Evolutionary conservation across 2,888 invertebrate species (phyloP).

Genomic region (Platycheirus albimanus): DNA sequence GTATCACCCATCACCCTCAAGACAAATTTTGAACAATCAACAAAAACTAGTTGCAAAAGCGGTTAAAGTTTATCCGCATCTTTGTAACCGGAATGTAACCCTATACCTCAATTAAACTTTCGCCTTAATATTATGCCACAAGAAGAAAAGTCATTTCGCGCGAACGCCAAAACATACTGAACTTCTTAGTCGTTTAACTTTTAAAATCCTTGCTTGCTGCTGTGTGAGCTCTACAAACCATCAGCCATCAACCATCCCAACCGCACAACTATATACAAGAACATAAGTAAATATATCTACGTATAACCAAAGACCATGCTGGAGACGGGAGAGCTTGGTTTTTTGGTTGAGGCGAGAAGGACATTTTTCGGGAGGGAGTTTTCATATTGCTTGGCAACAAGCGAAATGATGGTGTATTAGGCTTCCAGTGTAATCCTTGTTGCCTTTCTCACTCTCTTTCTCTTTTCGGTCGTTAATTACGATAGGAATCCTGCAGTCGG

Average conservation of each 20-base stretch:
- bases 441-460: conserved; percentile 1
- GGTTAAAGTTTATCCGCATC: conserved; percentile 41
- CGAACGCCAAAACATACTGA: conserved; percentile 59
- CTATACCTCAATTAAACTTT: conserved; percentile 65
- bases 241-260: neutral
- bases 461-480: conserved; percentile 64
- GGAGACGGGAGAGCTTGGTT: no score
- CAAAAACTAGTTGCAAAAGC: conserved; percentile 16
- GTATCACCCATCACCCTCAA: conserved; percentile 5
- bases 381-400: conserved; percentile 45
- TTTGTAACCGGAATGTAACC: conserved; percentile 64
- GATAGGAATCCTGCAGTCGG: conserved; percentile 62
- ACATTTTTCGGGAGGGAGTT: neutral
- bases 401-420: conserved; percentile 32
- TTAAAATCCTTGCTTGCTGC: conserved; percentile 54
- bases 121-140: conserved; percentile 37
- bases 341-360: neutral
- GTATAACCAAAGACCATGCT: conserved; percentile 1
- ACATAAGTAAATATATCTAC: no score
- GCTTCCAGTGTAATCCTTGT: conserved; percentile 31
- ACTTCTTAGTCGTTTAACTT: conserved; percentile 63
- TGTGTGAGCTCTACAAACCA: conserved; percentile 18
- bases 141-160: conserved; percentile 40
- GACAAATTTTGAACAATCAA: conserved; percentile 55
- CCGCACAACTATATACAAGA: conserved; percentile 18